These are phyloP conservation scores for Sebastes miniatus DNA, from an alignment of 2,797 vertebrate species.

Conservation along the genomic window DNA sequence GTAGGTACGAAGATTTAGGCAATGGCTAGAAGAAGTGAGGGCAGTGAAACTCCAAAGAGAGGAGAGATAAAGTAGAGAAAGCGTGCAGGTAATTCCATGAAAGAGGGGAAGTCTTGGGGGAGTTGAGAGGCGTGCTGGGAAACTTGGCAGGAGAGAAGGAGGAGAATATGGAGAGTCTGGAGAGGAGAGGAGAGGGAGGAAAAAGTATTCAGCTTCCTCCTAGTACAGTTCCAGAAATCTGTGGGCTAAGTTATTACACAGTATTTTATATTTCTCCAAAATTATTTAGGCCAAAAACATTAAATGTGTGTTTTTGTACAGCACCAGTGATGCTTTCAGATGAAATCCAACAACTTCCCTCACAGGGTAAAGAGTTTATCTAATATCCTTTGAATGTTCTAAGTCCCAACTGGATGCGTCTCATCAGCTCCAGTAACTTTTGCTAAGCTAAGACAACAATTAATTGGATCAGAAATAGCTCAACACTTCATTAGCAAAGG, in stretches of 20 bases:
- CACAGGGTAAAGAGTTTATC: not conserved
- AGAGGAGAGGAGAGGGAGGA: not conserved
- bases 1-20: constrained; percentile 28
- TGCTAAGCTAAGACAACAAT: constrained; percentile 10
- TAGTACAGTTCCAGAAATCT: not conserved
- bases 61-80: constrained; percentile 2
- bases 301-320: not conserved
- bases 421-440: not conserved
- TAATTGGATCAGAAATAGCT: constrained; percentile 38
- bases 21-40: constrained; percentile 15
- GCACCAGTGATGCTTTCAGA: not conserved
- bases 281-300: not conserved
- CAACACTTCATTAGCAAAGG: constrained; percentile 17
- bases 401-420: not conserved
- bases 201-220: not conserved
- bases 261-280: not conserved
- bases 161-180: not conserved
- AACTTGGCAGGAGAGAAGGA: constrained; percentile 22
- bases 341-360: not conserved
- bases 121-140: constrained; percentile 15
- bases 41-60: constrained; percentile 7
- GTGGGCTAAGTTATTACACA: not conserved
- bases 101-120: constrained; percentile 3
- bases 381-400: not conserved
- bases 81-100: constrained; percentile 18